Base-by-base conservation (phyloP, 2,888 invertebrate species). In the Cataglyphis albicans region DNA sequence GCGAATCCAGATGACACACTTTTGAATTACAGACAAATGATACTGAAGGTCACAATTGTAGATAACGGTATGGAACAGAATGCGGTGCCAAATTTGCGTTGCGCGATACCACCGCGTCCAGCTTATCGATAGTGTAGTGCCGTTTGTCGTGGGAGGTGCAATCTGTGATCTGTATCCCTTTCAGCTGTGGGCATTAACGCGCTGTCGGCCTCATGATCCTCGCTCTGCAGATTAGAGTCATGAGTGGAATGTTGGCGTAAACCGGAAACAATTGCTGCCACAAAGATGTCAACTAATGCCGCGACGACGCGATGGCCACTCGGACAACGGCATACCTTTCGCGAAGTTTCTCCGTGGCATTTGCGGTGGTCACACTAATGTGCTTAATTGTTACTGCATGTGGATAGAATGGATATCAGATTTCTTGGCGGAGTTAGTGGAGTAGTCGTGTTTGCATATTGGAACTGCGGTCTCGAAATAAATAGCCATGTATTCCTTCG, bases 231-330 rank as follows among this genome's bases (percentile, higher is more conserved):
- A 81, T 81, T 84, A 72, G 76, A 70, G 55, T 52, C 25, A 67
- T 82, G 55, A 86, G 84, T 84, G 84, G 65, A 76, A 73, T 67
- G 81, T 74, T 70, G 55, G 76, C 57, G 84, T 83, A 83, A 86
- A 84, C 86, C 72, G 74, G 70, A 74, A 44, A 83, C 84, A 89
- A 87, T 88, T 89, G 83, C 70, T 82, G 78, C 83, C 80, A 57
- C 85, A 81, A 86, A 88, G 86, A 84, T 78, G 61, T 48, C 78
- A 67, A 81, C 81, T 87, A 87, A 89, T 85, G 87, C 87, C 82
- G 61, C 83, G 87, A 84, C 84, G 87, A 41, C 78, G 35, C 78
- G 35, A 35, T 35, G 81, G 72, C 64, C 85, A 74, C 57, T 78
- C 52, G 44, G 82, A 41, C 74, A 68, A 59, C 44, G 35, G 44